Percentiles rank a stretch among this genome's conserved stretches.
Evolutionary conservation across 2,113 vertebrate species (phyloP).

Genomic region (Clupea harengus): DNA sequence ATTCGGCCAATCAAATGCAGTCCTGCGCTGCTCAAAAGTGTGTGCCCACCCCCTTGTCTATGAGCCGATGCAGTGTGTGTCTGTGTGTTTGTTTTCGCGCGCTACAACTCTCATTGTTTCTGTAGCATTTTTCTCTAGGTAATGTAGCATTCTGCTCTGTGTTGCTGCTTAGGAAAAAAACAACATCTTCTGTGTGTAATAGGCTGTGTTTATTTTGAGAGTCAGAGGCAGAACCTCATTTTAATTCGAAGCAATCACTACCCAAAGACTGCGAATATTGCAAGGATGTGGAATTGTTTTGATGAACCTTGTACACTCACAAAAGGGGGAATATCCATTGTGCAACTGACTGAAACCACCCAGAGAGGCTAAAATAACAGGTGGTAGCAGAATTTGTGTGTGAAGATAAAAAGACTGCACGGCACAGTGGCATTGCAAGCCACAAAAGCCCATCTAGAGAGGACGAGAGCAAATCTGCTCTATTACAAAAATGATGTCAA

Average conservation of each 20-base stretch:
- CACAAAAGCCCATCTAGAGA: background rate
- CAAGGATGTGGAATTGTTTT: slow-evolving; percentile 1
- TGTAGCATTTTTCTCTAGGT: background rate
- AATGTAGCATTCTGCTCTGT: background rate
- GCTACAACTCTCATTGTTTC: background rate
- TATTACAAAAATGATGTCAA: background rate
- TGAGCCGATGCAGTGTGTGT: background rate
- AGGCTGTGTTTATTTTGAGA: background rate
- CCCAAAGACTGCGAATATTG: background rate
- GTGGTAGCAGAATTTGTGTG: background rate
- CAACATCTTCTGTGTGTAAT: background rate
- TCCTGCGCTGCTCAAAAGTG: background rate
- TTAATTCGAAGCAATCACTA: background rate
- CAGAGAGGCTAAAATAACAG: background rate
- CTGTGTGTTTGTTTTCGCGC: background rate
- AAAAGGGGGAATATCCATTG: background rate
- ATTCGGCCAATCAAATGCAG: background rate
- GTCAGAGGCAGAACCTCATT: background rate
- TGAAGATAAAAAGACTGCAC: background rate
- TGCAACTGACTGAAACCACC: slow-evolving; percentile 1
- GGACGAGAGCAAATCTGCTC: background rate
- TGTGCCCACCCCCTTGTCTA: background rate
- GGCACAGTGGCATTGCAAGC: background rate
- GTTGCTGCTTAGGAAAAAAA: background rate
- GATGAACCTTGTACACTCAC: background rate